Percentiles rank a stretch among this genome's conserved stretches.
phyloP scores from a whole-genome alignment of 2,888 invertebrate genomes.

The Tricholauxania praeusta region DNA sequence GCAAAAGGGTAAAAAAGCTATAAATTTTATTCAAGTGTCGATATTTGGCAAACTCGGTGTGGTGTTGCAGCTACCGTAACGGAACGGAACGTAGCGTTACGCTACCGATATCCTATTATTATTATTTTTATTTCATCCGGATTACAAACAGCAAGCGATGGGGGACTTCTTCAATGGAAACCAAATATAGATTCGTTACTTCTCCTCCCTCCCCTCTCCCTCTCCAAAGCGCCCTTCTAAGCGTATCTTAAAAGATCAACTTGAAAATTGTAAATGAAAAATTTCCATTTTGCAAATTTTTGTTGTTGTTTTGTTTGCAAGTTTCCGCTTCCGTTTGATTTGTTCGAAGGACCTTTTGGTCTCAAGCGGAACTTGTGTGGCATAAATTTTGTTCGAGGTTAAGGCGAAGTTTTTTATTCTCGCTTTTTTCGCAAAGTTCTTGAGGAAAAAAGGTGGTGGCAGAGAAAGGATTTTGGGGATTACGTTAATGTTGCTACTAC shows the following conservation, averaged over 20 bases:
- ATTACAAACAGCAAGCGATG: slow-evolving; percentile 39
- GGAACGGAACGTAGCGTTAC: background rate
- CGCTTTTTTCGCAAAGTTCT: slow-evolving; percentile 12
- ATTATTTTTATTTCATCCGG: slow-evolving; percentile 57
- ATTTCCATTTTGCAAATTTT: slow-evolving; percentile 33
- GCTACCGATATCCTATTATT: slow-evolving; percentile 47
- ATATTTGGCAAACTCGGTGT: slow-evolving; percentile 56
- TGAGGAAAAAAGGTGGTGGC: slow-evolving; percentile 29
- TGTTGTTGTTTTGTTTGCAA: slow-evolving; percentile 37
- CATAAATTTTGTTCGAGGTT: slow-evolving; percentile 24
- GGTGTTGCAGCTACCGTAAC: slow-evolving; percentile 26
- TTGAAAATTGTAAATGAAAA: slow-evolving; percentile 29
- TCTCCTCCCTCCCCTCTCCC: background rate
- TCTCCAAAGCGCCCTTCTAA: no score
- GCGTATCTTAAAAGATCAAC: slow-evolving; percentile 15
- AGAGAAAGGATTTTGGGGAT: slow-evolving; percentile 43
- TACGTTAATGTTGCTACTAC: slow-evolving; percentile 44
- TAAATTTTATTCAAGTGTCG: slow-evolving; percentile 67
- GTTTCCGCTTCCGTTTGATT: slow-evolving; percentile 55
- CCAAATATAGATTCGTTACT: background rate
- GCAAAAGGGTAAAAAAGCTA: slow-evolving; percentile 66
- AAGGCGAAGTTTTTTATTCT: slow-evolving; percentile 32
- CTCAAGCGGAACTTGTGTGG: slow-evolving; percentile 19
- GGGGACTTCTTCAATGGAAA: slow-evolving; percentile 13
- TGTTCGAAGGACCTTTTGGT: slow-evolving; percentile 28